Evolutionary conservation across 2,888 invertebrate genomes (phyloP).

Genomic region (Monoplex corrugatus): DNA sequence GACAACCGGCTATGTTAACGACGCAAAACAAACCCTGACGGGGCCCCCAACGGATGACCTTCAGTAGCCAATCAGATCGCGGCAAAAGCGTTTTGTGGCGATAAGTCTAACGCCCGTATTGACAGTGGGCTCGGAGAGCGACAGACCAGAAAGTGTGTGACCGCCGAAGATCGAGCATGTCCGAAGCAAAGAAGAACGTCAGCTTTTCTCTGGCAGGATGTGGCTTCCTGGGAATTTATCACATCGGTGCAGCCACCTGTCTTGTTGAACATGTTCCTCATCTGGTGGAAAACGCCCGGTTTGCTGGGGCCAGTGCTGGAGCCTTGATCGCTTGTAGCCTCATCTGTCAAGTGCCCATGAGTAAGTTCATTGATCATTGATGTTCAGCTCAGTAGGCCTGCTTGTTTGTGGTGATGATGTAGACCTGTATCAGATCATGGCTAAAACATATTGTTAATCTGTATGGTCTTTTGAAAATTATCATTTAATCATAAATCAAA

Average conservation of each 20-base stretch:
- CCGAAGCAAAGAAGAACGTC: slow-evolving; percentile 50
- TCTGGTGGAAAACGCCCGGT: slow-evolving; percentile 82
- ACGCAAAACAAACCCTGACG: slow-evolving; percentile 28
- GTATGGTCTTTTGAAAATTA: no score
- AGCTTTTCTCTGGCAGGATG: slow-evolving; percentile 97
- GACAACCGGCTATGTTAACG: no score
- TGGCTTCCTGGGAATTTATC: slow-evolving; percentile 99
- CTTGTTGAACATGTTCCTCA: slow-evolving; percentile 98
- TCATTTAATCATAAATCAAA: no score
- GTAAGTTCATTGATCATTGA: slow-evolving; percentile 36
- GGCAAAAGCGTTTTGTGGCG: neutral
- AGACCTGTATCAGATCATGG: no score
- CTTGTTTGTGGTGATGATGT: no score
- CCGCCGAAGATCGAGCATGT: neutral
- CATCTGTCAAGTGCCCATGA: slow-evolving; percentile 37
- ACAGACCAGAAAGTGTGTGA: neutral
- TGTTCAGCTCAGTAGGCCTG: no score
- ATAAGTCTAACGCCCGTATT: neutral
- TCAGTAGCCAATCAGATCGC: slow-evolving; percentile 3
- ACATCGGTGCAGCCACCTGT: slow-evolving; percentile 98
- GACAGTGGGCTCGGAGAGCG: no score
- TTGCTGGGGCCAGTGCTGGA: slow-evolving; percentile 91
- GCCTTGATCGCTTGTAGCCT: slow-evolving; percentile 90
- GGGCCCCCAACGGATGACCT: slow-evolving; percentile 13
- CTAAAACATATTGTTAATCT: no score